phyloP scores from a whole-genome alignment of 2,113 vertebrate genomes.

The Melanerpes formicivorus region DNA sequence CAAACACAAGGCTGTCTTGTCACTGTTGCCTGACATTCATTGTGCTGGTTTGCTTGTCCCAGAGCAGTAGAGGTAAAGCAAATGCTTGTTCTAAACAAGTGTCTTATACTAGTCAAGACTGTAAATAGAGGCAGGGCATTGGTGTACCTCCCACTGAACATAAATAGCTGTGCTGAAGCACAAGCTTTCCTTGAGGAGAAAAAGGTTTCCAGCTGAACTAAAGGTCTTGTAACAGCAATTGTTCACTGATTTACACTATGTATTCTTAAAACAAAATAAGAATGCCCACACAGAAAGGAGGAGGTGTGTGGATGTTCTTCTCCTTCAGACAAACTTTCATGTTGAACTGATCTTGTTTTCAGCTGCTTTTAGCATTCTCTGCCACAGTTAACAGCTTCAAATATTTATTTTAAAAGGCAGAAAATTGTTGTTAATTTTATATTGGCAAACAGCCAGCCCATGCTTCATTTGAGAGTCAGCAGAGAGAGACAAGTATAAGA shows the following conservation, averaged over 20 bases:
- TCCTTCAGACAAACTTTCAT: background rate
- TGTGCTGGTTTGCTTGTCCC: background rate
- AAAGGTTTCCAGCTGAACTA: conserved; percentile 1
- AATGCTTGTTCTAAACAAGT: background rate
- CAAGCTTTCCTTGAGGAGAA: conserved; percentile 1
- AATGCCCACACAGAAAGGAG: background rate
- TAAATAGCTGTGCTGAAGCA: conserved; percentile 25
- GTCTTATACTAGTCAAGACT: background rate
- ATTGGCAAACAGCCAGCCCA: conserved; percentile 20
- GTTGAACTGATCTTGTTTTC: conserved; percentile 1
- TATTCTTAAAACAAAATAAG: conserved; percentile 20
- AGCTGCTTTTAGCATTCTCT: conserved; percentile 28
- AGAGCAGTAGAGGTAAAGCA: conserved; percentile 3
- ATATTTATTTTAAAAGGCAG: conserved; percentile 55
- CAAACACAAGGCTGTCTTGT: background rate
- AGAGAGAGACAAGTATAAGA: conserved; percentile 46
- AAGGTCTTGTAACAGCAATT: conserved; percentile 11
- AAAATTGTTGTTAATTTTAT: conserved; percentile 60
- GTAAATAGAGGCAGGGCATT: conserved; percentile 7
- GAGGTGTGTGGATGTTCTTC: background rate
- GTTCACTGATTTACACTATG: background rate
- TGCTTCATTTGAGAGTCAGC: conserved; percentile 30
- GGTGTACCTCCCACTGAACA: conserved; percentile 28
- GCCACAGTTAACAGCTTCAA: conserved; percentile 37
- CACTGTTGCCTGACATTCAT: background rate